A percentile compares a stretch with the other conserved stretches of the same genome.
Conservation (phyloP, 2,888 invertebrate genomes). For the Morinoia aosen region DNA sequence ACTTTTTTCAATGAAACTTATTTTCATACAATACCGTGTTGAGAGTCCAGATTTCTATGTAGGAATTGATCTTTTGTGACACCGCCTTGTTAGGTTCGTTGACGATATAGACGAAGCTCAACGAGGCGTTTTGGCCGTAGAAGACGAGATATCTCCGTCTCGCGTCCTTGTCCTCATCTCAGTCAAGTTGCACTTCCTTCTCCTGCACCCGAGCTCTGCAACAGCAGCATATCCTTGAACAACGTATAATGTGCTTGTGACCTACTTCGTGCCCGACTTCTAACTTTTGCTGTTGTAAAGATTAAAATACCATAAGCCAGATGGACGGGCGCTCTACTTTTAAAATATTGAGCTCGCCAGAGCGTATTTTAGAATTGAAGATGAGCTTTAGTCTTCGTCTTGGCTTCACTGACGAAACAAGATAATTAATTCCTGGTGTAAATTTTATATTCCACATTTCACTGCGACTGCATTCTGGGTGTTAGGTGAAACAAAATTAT, state of each 20-base stretch:
- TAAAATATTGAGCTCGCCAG: neutral
- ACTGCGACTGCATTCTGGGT: too few relatives aligned
- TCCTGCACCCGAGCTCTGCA: neutral
- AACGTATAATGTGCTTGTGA: neutral
- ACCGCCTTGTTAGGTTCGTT: too few relatives aligned
- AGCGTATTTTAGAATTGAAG: neutral
- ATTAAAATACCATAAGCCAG: neutral
- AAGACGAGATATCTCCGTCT: neutral
- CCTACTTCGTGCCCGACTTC: neutral
- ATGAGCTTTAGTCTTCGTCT: neutral
- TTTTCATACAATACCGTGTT: too few relatives aligned
- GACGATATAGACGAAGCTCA: neutral
- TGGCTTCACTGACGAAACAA: neutral
- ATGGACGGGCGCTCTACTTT: neutral
- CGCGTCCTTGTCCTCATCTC: slow-evolving; percentile 33
- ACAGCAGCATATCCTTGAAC: neutral
- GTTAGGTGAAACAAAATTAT: too few relatives aligned
- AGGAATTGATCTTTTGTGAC: too few relatives aligned
- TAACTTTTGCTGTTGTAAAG: neutral
- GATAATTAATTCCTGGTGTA: too few relatives aligned
- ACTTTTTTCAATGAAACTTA: too few relatives aligned
- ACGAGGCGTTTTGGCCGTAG: neutral
- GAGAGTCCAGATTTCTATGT: too few relatives aligned
- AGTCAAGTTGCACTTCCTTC: neutral
- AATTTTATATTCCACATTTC: too few relatives aligned